These are phyloP conservation scores for Coptotermes formosanus DNA, from an alignment of 1,140 invertebrate species.

Conservation along the genomic window DNA sequence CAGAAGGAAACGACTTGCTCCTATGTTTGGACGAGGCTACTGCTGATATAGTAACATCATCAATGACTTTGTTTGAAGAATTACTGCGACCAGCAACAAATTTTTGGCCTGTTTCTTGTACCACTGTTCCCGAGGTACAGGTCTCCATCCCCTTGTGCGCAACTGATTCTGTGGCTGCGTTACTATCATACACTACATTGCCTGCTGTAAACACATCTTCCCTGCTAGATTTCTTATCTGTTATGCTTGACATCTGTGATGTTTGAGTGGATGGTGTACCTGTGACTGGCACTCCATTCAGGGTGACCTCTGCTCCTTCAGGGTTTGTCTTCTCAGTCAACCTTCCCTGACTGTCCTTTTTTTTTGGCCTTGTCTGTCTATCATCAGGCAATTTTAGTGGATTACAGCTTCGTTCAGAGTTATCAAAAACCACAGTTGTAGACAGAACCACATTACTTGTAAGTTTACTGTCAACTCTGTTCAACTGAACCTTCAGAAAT, in stretches of 20 bases:
- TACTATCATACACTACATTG: background rate
- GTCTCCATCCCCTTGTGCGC: background rate
- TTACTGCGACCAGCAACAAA: too few relatives aligned
- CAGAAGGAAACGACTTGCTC: background rate
- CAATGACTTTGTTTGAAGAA: background rate
- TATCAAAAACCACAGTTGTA: constrained; percentile 43
- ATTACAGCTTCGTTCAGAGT: background rate
- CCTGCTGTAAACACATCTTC: background rate
- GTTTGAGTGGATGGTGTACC: background rate
- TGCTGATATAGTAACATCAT: background rate
- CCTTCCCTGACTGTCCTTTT: background rate
- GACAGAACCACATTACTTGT: constrained; percentile 59
- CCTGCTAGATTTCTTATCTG: background rate
- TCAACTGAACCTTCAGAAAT: constrained; percentile 67
- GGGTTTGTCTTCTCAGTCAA: background rate
- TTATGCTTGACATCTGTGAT: background rate
- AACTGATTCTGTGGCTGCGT: background rate
- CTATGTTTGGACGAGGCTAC: background rate
- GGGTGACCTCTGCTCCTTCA: background rate
- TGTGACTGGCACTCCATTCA: background rate
- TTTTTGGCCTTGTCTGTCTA: background rate
- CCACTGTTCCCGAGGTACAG: background rate
- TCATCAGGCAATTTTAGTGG: background rate
- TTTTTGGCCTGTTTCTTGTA: background rate
- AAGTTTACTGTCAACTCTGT: constrained; percentile 61